These are phyloP conservation scores for Scolopax bukidnonensis DNA, from an alignment of 2,797 vertebrate species.

Conservation along the genomic window DNA sequence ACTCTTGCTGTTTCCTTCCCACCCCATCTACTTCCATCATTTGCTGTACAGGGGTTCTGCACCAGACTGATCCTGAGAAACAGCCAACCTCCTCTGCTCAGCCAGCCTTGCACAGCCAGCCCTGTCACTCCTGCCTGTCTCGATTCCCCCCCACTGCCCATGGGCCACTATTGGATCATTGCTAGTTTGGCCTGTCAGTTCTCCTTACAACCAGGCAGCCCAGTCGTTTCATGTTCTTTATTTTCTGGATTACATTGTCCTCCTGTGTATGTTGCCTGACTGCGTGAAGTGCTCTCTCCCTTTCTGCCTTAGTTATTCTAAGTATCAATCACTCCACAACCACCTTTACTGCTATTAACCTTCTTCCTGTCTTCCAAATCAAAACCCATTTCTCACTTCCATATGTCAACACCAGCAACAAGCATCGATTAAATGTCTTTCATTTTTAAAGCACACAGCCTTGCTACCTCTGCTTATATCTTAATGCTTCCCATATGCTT, in stretches of 20 bases:
- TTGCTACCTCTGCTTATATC: slow-evolving; percentile 72
- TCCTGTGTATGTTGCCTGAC: slow-evolving; percentile 40
- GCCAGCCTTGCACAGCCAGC: background rate
- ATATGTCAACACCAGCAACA: slow-evolving; percentile 78
- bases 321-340: slow-evolving; percentile 78
- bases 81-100: background rate
- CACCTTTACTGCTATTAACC: slow-evolving; percentile 77
- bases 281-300: slow-evolving; percentile 25
- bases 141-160: background rate
- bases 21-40: background rate
- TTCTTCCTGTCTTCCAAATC: slow-evolving; percentile 80
- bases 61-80: background rate
- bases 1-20: background rate
- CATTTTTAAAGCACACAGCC: slow-evolving; percentile 73
- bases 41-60: background rate
- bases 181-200: slow-evolving; percentile 49
- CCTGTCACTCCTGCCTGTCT: background rate
- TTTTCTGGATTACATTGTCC: slow-evolving; percentile 68
- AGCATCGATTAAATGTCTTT: slow-evolving; percentile 77
- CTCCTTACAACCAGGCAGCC: slow-evolving; percentile 20
- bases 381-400: slow-evolving; percentile 81
- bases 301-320: slow-evolving; percentile 45
- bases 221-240: slow-evolving; percentile 35
- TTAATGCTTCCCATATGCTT: slow-evolving; percentile 83
- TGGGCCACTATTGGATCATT: background rate